phyloP scores from a whole-genome alignment of 1,140 invertebrate species.

The Drosophila takahashii region DNA sequence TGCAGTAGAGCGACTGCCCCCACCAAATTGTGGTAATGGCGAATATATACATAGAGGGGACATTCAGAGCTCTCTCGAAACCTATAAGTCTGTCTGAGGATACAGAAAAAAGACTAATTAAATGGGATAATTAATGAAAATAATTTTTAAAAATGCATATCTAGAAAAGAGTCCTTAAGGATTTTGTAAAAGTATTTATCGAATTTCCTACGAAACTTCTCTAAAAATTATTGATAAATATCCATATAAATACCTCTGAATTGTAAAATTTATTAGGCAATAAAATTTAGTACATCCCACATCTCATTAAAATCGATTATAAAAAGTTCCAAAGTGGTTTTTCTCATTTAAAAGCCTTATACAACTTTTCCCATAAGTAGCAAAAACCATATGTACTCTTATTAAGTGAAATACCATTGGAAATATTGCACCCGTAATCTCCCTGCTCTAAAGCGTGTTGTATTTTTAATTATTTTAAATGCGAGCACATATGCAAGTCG shows the following conservation, averaged over 20 bases:
- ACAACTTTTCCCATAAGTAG: neutral
- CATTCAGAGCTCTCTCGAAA: neutral
- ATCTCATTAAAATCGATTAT: neutral
- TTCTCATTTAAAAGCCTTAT: neutral
- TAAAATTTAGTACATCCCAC: too few relatives aligned
- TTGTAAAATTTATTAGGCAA: too few relatives aligned
- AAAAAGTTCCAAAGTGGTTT: neutral
- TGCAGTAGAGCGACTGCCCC: constrained; percentile 54
- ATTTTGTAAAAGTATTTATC: too few relatives aligned
- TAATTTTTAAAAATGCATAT: too few relatives aligned
- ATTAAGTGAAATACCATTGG: neutral
- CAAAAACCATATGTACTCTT: neutral
- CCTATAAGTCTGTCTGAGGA: neutral
- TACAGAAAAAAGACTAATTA: neutral
- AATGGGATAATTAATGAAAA: neutral
- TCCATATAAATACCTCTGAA: too few relatives aligned
- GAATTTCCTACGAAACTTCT: too few relatives aligned
- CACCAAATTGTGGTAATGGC: constrained; percentile 69
- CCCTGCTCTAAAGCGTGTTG: neutral
- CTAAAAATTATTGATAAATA: too few relatives aligned
- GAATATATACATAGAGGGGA: constrained; percentile 5
- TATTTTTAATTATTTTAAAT: constrained; percentile 60
- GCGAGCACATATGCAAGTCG: constrained; percentile 51
- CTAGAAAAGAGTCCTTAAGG: too few relatives aligned
- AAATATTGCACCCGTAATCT: neutral